Evolutionary conservation across 2,113 vertebrate species (phyloP).

Genomic region (Onychostruthus taczanowskii): DNA sequence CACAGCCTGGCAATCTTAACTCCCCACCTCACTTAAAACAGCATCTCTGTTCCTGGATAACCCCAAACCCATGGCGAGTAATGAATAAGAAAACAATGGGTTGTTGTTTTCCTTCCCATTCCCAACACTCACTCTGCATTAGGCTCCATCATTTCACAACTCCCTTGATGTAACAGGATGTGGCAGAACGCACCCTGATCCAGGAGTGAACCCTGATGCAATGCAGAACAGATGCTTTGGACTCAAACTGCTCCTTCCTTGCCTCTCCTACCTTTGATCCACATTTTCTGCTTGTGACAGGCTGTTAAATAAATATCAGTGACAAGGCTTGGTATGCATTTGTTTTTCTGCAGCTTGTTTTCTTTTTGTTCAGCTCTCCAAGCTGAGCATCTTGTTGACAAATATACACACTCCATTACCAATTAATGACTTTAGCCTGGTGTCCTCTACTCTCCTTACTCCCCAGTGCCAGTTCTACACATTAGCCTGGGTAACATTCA

Average conservation of each 20-base stretch:
- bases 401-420: slow-evolving; percentile 30
- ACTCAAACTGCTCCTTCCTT: slow-evolving; percentile 22
- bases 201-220: slow-evolving; percentile 31
- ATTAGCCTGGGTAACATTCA: slow-evolving; percentile 39
- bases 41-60: slow-evolving; percentile 30
- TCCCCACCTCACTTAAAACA: not conserved
- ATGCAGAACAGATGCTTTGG: slow-evolving; percentile 19
- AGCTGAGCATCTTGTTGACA: slow-evolving; percentile 2
- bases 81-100: slow-evolving; percentile 36
- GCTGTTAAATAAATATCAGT: slow-evolving; percentile 32
- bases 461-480: slow-evolving; percentile 17
- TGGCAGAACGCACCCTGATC: slow-evolving; percentile 53
- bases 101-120: slow-evolving; percentile 42
- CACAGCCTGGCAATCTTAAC: not conserved
- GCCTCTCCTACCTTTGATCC: slow-evolving; percentile 51
- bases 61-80: not conserved
- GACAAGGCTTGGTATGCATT: slow-evolving; percentile 5
- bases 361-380: not conserved
- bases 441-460: slow-evolving; percentile 8
- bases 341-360: slow-evolving; percentile 21
- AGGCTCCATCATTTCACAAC: slow-evolving; percentile 54
- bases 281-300: slow-evolving; percentile 32
- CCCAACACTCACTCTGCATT: slow-evolving; percentile 48
- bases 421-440: slow-evolving; percentile 36
- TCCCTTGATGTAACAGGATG: slow-evolving; percentile 28